Evolutionary conservation across 2,888 invertebrate genomes (phyloP), one percentile per base, ranked within the genome.

Genomic region (Protodeltote pygarga): DNA sequence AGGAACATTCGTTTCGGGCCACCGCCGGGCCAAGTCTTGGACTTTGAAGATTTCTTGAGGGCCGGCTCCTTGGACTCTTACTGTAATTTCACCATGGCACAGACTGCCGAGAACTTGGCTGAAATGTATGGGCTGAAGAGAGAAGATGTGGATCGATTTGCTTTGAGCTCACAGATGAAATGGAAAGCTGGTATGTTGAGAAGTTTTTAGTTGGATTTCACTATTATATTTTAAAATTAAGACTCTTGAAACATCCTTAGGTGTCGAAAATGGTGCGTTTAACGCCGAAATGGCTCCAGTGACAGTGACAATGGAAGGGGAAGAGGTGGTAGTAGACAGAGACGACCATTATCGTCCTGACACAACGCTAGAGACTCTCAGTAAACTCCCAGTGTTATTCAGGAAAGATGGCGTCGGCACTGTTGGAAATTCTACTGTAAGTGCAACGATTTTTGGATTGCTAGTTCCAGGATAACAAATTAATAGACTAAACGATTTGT

Each of bases 301-400:
- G 5, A 94, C 94, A 5, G 79, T 99, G 1, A 97, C 96, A 85
- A 93, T 95, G 3, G 98, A 96, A 87, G 97, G 95, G 73, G 95
- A 95, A 66, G 95, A 95, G 51, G 93, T 95, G 6, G 93, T 94
- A 31, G 93, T 98, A 57, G 95, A 95, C 42, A 92, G 94, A 2
- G 99, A 99, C 82, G 99, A 99, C 83, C 98, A 98, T 87, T 98
- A 98, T 4, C 94, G 96, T 54, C 96, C 97, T 2, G 93, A 97
- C 66, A 96, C 98, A 6, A 97, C 96, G 0, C 71, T 95, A 0
- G 98, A 98, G 76, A 93, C 92, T 10, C 91, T 99, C 17, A 93
- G 94, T 41, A 98, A 98, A 83, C 92, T 99, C 46, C 95, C 96
- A 0, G 93, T 97, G 1, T 92, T 98, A 16, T 98, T 99, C 87